Base-by-base conservation (phyloP, 2,888 invertebrate species). In the Melanchra persicariae region DNA sequence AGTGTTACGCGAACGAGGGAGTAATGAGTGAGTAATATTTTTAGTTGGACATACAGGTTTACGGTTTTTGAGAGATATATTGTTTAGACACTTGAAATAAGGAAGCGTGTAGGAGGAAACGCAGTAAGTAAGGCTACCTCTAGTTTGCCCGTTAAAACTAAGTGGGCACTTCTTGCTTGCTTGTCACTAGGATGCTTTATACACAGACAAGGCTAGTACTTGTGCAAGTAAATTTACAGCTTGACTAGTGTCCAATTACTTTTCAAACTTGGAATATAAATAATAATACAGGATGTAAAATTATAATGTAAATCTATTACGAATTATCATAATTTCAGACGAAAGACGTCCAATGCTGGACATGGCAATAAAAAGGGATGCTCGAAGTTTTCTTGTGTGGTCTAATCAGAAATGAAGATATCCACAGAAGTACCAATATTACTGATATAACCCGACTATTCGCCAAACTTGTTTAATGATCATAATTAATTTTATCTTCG, bases 21-120 rank as follows among this genome's bases (percentile, higher is more conserved):
- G 71, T 58, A 79, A 77, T 77, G 15, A 69, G n/a, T 71, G 62
- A 70, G 40, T 66, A 72, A 70, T 64, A 2, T 17, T 54, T 66
- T 55, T 43, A 52, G 47, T n/a, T 63, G 10, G n/a, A 67, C 5
- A 34, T 63, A 34, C n/a, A 12, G 15, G 45, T 65, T 24, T 60
- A 54, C 10, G 19, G 17, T 54, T 51, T 22, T 37, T n/a, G 19
- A 40, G 34, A 70, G 9, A 51, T 34, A n/a, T 19, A 15, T 19
- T 55, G 34, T 24, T 40, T 34, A 40, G 30, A n/a, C 15, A 43
- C 34, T 15, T 77, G 26, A 55, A 34, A 59, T 7, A 19, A 59
- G 60, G 49, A 60, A 77, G 24, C 24, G 68, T 12, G 68, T 76
- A 15, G 77, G 57, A 4, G 76, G 43, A 66, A 47, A 49, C n/a